Evolutionary conservation across 2,888 invertebrate species (phyloP).

Genomic region (Boloria euphrosyne): DNA sequence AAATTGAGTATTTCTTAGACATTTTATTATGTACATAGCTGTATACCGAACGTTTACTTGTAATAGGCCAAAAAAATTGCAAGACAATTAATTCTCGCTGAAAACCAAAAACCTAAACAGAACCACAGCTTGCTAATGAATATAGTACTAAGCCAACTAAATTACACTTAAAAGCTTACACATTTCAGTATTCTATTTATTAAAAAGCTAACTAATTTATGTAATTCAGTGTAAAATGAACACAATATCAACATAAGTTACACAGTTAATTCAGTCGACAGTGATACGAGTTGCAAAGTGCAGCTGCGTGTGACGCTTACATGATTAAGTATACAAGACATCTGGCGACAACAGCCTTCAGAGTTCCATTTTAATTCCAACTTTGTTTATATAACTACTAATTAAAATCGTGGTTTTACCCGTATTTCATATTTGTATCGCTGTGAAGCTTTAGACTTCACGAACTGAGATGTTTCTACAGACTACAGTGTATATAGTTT

Average conservation of each 20-base stretch:
- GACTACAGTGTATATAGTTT: too few species aligned
- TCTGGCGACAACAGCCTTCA: constrained; percentile 24
- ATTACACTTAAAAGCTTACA: background rate
- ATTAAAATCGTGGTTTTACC: background rate
- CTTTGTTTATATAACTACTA: background rate
- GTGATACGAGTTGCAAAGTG: constrained; percentile 18
- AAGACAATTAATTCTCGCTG: too few species aligned
- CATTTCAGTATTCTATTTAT: background rate
- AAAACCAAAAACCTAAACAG: too few species aligned
- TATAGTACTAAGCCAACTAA: background rate
- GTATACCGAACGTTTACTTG: too few species aligned
- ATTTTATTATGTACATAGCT: too few species aligned
- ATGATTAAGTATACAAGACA: constrained; percentile 31
- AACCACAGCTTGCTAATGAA: too few species aligned
- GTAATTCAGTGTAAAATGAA: background rate
- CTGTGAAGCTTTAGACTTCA: too few species aligned
- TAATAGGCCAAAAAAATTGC: too few species aligned
- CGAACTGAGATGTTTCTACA: too few species aligned
- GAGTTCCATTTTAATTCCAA: constrained; percentile 1
- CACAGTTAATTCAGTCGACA: constrained; percentile 7
- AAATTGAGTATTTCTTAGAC: too few species aligned
- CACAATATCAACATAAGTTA: constrained; percentile 9
- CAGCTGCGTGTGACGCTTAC: constrained; percentile 28
- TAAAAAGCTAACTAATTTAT: background rate
- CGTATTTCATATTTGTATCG: background rate